Conservation (phyloP, 37 sponge, comb jelly and placozoan genomes). For the Petrosia ficiformis region DNA sequence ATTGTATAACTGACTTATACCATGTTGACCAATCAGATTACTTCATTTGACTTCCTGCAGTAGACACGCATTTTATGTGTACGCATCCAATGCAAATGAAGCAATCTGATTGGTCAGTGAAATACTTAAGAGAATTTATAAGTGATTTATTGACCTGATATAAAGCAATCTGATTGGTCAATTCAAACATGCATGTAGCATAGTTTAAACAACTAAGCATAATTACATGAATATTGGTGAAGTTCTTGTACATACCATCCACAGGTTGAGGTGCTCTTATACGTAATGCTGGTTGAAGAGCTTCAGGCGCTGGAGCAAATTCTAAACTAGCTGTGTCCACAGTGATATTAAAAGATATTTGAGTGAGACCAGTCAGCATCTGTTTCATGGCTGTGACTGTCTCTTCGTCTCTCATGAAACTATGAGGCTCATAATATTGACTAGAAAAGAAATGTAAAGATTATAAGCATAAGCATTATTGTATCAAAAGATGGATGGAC, state of each 20-base stretch:
- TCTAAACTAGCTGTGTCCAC: slow-evolving; percentile 78
- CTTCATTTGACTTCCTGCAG: too few species aligned
- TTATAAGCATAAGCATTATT: neutral
- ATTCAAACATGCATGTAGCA: too few species aligned
- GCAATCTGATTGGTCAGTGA: too few species aligned
- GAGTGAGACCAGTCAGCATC: slow-evolving; percentile 65
- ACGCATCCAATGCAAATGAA: too few species aligned
- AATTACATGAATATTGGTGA: too few species aligned
- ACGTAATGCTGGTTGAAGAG: slow-evolving; percentile 32
- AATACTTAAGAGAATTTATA: too few species aligned
- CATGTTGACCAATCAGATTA: too few species aligned
- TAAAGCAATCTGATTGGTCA: too few species aligned
- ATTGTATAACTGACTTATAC: too few species aligned
- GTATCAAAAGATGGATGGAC: neutral
- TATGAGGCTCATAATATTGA: slow-evolving; percentile 77
- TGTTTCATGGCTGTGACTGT: slow-evolving; percentile 39
- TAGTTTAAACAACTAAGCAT: too few species aligned
- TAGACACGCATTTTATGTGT: too few species aligned
- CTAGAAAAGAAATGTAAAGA: slow-evolving; percentile 25
- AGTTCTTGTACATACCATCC: neutral
- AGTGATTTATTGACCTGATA: too few species aligned
- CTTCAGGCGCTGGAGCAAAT: slow-evolving; percentile 67
- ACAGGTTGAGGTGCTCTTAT: slow-evolving; percentile 4
- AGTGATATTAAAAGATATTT: slow-evolving; percentile 51
- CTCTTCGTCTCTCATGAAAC: slow-evolving; percentile 74